Base-by-base conservation (phyloP, 2,113 vertebrate genomes). In the Phycodurus eques region DNA sequence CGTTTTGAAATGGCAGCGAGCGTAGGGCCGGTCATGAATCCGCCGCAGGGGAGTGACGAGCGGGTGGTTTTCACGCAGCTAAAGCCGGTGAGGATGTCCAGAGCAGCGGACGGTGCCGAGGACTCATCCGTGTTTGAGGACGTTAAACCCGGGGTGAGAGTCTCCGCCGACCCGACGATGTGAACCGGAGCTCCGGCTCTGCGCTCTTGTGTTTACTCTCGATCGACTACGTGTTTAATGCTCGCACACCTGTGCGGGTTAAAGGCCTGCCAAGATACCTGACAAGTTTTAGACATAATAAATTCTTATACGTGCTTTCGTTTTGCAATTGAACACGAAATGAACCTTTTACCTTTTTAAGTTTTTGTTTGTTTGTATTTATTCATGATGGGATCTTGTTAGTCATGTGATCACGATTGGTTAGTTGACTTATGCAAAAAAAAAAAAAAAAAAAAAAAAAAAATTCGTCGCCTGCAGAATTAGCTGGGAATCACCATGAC, bases 51-150 rank as follows among this genome's bases (percentile, higher is more conserved):
- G 33, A 79, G 92, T 8, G 94, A 95, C 44, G 94, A 96, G 71
- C 70, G 92, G n/a, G 90, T 90, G 35, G 95, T 94, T 5, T 93
- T 96, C 56, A 90, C 94, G 0, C 94, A 93, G 56, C 93, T 97
- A 51, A 96, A 95, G 68, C 94, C 96, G 4, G 92, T 96, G 73
- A 80, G 85, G 86, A 93, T 96, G 94, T 91, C 93, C 12, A 87
- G 67, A 51, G 91, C 91, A 43, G 91, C 90, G 68, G 94, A 94
- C 33, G 83, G 90, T 0, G 69, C 65, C 0, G 96, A 96, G 79
- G 96, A 97, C 68, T 13, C 85, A 62, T 90, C 93, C 0, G 96
- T 97, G 83, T 96, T 96, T 33, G 95, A 95, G 87, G 95, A 97
- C 91, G 93, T 95, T 87, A 96, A 97, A 80, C 88, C 92, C 57